A percentile compares a stretch with the other conserved stretches of the same genome.
Conservation (phyloP, 2,113 vertebrate species). For the Psophia crepitans region DNA sequence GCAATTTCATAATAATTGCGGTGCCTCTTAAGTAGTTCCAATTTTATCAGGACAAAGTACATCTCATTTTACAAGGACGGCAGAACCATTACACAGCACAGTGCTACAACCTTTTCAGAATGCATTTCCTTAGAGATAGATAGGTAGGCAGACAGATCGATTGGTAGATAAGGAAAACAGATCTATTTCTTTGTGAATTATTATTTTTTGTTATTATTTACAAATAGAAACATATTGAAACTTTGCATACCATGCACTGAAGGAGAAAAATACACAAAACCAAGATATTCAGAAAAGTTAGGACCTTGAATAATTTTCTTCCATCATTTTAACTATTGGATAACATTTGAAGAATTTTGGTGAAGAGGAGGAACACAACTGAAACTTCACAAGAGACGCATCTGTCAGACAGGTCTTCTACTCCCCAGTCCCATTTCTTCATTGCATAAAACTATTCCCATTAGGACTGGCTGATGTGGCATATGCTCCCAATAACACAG, state of each 20-base stretch:
- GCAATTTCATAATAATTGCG: background rate
- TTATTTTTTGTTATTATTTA: background rate
- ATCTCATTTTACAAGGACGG: background rate
- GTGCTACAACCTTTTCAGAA: background rate
- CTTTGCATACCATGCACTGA: background rate
- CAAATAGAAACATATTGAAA: background rate
- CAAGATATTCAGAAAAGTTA: background rate
- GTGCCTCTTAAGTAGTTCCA: slow-evolving; percentile 18
- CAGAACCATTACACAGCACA: background rate
- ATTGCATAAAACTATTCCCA: background rate
- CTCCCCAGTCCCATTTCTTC: background rate
- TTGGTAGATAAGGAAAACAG: background rate
- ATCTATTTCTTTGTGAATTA: background rate
- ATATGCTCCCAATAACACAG: background rate
- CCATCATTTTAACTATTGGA: background rate
- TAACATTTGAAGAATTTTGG: background rate
- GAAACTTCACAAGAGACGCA: background rate
- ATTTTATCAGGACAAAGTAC: slow-evolving; percentile 37
- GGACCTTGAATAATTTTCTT: background rate
- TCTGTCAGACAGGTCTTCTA: background rate
- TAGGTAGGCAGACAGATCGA: background rate
- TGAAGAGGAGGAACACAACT: background rate
- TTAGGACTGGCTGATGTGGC: background rate
- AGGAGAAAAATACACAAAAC: background rate
- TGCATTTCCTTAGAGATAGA: background rate